These are phyloP conservation scores for Lonchura striata DNA, from an alignment of 2,113 vertebrate genomes.

Conservation along the genomic window DNA sequence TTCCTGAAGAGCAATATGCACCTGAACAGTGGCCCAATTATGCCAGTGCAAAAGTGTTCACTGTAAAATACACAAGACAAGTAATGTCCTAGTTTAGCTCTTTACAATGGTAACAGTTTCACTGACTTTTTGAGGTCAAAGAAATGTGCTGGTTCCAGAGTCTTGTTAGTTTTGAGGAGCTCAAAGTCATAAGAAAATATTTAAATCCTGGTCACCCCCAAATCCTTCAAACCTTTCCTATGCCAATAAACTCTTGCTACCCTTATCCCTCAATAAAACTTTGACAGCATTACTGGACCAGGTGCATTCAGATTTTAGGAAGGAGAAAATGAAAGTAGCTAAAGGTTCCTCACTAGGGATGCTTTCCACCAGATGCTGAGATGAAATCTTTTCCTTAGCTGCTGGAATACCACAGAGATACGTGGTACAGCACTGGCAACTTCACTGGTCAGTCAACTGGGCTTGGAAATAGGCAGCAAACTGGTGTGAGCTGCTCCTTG, in stretches of 20 bases:
- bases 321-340: not conserved
- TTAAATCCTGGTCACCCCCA: accelerated
- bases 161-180: not conserved
- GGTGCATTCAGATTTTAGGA: not conserved
- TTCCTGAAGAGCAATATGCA: conserved; percentile 54
- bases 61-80: not conserved
- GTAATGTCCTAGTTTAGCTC: not conserved
- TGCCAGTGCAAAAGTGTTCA: not conserved
- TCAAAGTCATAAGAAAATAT: not conserved
- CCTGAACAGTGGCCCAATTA: conserved; percentile 32
- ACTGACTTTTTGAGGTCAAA: not conserved
- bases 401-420: not conserved
- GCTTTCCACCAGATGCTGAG: not conserved
- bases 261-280: not conserved
- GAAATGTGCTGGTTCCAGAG: not conserved
- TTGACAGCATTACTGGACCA: not conserved
- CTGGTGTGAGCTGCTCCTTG: not conserved
- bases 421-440: not conserved
- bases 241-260: not conserved
- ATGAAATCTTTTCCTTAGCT: not conserved
- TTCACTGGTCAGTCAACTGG: accelerated
- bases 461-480: not conserved
- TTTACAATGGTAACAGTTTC: not conserved
- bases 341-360: not conserved
- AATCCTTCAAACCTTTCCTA: not conserved